A percentile compares a stretch with the other conserved stretches of the same genome.
phyloP scores from a whole-genome alignment of 2,113 vertebrate genomes.

The Carollia perspicillata region DNA sequence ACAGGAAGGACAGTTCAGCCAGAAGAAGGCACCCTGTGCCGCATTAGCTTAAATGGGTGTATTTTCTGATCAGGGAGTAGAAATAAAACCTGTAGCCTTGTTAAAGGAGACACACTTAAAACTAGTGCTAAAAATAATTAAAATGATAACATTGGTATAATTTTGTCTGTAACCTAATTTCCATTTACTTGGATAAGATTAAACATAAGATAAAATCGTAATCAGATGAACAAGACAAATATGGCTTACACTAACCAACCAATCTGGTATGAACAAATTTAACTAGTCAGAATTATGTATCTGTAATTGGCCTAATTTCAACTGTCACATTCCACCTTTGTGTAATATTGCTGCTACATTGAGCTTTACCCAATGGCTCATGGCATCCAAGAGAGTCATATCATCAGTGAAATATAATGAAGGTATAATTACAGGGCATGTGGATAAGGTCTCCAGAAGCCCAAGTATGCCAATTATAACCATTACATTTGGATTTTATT shows the following conservation, averaged over 20 bases:
- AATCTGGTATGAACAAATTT: not conserved
- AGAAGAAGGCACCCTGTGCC: not conserved
- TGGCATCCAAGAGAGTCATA: not conserved
- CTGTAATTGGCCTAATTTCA: slow-evolving; percentile 41
- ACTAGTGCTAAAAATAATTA: not conserved
- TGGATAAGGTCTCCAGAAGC: not conserved
- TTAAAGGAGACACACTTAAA: not conserved
- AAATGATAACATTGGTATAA: not conserved
- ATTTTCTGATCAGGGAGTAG: not conserved
- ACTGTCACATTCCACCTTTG: not conserved
- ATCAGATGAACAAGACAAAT: not conserved
- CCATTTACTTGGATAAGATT: not conserved
- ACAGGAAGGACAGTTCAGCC: not conserved
- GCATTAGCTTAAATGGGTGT: not conserved
- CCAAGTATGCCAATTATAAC: slow-evolving; percentile 3
- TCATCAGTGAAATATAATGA: not conserved
- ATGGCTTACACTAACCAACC: not conserved
- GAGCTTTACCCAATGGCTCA: slow-evolving; percentile 17
- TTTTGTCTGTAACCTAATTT: not conserved
- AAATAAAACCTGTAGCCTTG: not conserved
- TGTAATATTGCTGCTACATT: not conserved
- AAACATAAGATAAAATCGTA: not conserved
- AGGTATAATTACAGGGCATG: not conserved
- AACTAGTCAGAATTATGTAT: not conserved
- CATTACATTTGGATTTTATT: slow-evolving; percentile 22